Evolutionary conservation across 1,140 invertebrate species (phyloP).

Genomic region (Radopholus similis): DNA sequence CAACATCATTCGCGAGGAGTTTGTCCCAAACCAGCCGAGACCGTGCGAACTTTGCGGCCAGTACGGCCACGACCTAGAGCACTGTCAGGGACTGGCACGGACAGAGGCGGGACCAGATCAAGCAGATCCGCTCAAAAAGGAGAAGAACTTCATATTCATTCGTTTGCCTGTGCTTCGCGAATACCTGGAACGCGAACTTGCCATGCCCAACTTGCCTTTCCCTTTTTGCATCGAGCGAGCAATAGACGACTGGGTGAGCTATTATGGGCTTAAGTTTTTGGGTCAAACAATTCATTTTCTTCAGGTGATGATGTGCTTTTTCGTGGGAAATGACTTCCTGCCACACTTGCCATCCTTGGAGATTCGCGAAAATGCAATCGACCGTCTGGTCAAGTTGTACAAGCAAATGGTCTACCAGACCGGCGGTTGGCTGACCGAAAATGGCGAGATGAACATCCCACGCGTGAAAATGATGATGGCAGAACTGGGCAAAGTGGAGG

Average conservation of each 20-base stretch:
- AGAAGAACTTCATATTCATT: slow-evolving; percentile 64
- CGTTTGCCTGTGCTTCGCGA: slow-evolving; percentile 85
- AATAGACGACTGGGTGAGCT: slow-evolving; percentile 98
- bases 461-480: slow-evolving; percentile 87
- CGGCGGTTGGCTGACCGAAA: slow-evolving; percentile 78
- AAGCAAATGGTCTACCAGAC: slow-evolving; percentile 85
- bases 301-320: slow-evolving; percentile 99
- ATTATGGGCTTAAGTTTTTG: slow-evolving; percentile 71
- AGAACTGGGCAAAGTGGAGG: slow-evolving; percentile 81
- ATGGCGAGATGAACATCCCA: slow-evolving; percentile 83
- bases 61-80: slow-evolving; percentile 89
- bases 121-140: slow-evolving; percentile 47
- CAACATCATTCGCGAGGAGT: slow-evolving; percentile 85
- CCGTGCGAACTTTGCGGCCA: slow-evolving; percentile 96
- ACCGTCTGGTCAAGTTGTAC: slow-evolving; percentile 85
- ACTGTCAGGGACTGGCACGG: slow-evolving; percentile 72
- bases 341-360: slow-evolving; percentile 96
- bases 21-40: slow-evolving; percentile 89
- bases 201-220: slow-evolving; percentile 89
- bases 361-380: slow-evolving; percentile 95
- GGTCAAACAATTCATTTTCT: neutral
- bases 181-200: slow-evolving; percentile 84
- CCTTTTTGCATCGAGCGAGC: slow-evolving; percentile 71
- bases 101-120: slow-evolving; percentile 49
- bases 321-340: slow-evolving; percentile 98